phyloP scores from a whole-genome alignment of 2,888 invertebrate genomes.

The Drosophila peninsularis region DNA sequence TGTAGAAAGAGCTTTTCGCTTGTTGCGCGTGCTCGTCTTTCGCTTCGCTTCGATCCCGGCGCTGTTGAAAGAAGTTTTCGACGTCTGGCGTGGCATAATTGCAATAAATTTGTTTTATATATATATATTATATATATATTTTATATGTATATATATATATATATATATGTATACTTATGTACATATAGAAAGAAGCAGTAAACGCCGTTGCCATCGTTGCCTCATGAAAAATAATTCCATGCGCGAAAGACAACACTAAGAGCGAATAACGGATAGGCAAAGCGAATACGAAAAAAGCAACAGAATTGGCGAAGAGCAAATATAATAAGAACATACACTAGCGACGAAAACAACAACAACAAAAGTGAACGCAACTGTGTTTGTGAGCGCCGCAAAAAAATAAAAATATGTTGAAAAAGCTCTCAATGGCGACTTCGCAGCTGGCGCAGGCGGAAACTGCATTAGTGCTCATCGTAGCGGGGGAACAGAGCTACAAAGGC shows the following conservation, averaged over 20 bases:
- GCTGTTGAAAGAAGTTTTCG: slow-evolving; percentile 51
- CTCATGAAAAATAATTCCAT: slow-evolving; percentile 53
- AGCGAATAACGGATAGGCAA: slow-evolving; percentile 57
- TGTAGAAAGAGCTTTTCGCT: slow-evolving; percentile 72
- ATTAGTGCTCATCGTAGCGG: slow-evolving; percentile 47
- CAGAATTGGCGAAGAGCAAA: slow-evolving; percentile 65
- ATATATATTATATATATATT: slow-evolving; percentile 30
- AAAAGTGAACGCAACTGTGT: slow-evolving; percentile 44
- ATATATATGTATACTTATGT: slow-evolving; percentile 8
- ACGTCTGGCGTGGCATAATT: slow-evolving; percentile 50
- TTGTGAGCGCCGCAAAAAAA: slow-evolving; percentile 51
- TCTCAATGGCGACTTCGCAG: slow-evolving; percentile 56
- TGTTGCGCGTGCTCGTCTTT: slow-evolving; percentile 70
- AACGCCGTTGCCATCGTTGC: slow-evolving; percentile 37
- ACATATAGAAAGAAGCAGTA: slow-evolving; percentile 52
- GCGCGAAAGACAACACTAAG: slow-evolving; percentile 58
- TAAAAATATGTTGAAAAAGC: slow-evolving; percentile 75
- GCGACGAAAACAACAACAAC: slow-evolving; percentile 34
- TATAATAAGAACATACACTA: slow-evolving; percentile 55
- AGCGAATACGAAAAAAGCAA: slow-evolving; percentile 54
- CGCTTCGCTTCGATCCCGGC: slow-evolving; percentile 23
- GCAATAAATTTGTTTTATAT: slow-evolving; percentile 57
- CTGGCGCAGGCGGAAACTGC: slow-evolving; percentile 76
- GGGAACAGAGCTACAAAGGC: slow-evolving; percentile 35
- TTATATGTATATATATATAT: slow-evolving; percentile 17